Evolutionary conservation across 2,113 vertebrate species (phyloP).

Genomic region (Phyllopteryx taeniolatus): DNA sequence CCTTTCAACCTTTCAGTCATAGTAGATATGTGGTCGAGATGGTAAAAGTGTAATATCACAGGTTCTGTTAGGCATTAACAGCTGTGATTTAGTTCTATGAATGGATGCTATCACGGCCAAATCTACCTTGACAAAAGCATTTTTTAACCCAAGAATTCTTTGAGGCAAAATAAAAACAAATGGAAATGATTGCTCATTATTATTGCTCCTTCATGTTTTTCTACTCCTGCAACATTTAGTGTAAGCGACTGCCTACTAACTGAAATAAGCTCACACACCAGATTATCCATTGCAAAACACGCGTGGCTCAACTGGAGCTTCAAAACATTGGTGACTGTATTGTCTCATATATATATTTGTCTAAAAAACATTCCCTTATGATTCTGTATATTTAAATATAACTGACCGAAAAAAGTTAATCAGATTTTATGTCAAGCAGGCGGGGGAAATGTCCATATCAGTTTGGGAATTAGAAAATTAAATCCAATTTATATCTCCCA

Average conservation of each 20-base stretch:
- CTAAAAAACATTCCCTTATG: no score
- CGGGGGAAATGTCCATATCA: no score
- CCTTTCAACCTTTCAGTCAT: background rate
- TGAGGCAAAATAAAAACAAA: background rate
- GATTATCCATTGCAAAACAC: background rate
- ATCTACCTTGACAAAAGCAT: background rate
- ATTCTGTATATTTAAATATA: no score
- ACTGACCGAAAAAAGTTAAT: no score
- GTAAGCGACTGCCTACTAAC: background rate
- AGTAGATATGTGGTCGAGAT: background rate
- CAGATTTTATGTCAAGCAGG: no score
- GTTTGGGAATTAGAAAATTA: no score
- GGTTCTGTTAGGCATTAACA: background rate
- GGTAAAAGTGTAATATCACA: background rate
- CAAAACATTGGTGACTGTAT: background rate
- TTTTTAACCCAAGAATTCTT: background rate
- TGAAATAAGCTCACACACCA: background rate
- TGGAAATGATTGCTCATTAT: background rate
- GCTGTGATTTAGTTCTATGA: background rate
- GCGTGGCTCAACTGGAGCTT: background rate
- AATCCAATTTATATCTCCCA: no score
- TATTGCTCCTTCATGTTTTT: background rate
- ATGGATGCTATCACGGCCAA: background rate
- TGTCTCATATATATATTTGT: no score
- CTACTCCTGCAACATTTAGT: background rate